Evolutionary conservation across 2,888 invertebrate species (phyloP).

Genomic region (Pseudolycoriella hygida): DNA sequence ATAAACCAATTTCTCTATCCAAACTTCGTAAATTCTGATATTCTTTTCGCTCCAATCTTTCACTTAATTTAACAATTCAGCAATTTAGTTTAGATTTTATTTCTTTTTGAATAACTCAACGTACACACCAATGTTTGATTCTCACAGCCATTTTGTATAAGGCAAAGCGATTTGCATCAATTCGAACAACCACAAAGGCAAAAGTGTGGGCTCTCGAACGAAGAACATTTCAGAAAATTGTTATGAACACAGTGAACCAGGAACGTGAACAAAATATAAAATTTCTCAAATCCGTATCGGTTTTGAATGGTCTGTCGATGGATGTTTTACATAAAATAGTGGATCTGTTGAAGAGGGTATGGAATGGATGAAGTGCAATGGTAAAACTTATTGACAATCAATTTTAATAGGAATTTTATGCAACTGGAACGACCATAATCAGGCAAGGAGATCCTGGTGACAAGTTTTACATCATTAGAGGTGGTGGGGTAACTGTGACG

Average conservation of each 20-base stretch:
- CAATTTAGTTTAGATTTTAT: no score
- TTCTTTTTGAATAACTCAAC: no score
- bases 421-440: conserved; percentile 59
- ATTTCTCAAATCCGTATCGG: conserved; percentile 66
- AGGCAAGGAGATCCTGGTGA: conserved; percentile 75
- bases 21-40: no score
- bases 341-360: conserved; percentile 69
- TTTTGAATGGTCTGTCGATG: conserved; percentile 39
- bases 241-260: conserved; percentile 70
- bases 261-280: conserved; percentile 70
- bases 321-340: conserved; percentile 65
- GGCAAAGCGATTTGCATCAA: conserved; percentile 76
- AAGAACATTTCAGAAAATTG: conserved; percentile 71
- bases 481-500: conserved; percentile 59
- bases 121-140: no score
- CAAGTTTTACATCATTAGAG: conserved; percentile 80
- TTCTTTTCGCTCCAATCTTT: no score
- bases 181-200: conserved; percentile 56
- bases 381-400: background rate
- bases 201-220: conserved; percentile 81
- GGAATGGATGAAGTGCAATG: conserved; percentile 10
- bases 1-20: no score
- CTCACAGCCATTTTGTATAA: conserved; percentile 69
- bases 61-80: no score
- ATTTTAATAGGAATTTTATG: conserved; percentile 51